phyloP scores from a whole-genome alignment of 2,113 vertebrate species.

The Motacilla tschutschensis region DNA sequence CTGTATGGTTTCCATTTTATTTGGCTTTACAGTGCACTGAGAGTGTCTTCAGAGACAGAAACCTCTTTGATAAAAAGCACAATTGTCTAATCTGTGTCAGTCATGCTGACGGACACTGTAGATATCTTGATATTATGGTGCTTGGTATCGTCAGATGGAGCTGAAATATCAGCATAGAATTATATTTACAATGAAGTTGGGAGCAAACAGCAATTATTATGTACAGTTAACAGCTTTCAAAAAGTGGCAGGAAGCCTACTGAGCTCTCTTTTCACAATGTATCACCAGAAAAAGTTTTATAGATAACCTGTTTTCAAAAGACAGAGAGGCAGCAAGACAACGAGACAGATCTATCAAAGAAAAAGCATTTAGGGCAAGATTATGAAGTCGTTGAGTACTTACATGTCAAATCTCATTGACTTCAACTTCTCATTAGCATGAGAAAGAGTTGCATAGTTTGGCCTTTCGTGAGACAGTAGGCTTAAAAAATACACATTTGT shows the following conservation, averaged over 20 bases:
- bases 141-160: neutral
- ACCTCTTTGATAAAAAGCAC: neutral
- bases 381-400: slow-evolving; percentile 12
- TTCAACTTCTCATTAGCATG: slow-evolving; percentile 26
- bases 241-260: neutral
- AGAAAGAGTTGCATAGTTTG: slow-evolving; percentile 17
- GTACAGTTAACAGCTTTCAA: slow-evolving; percentile 7
- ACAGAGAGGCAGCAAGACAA: neutral
- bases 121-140: neutral
- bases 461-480: neutral
- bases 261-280: neutral
- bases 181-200: neutral
- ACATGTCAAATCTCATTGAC: neutral
- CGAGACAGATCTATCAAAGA: neutral
- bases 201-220: neutral
- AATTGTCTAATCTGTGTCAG: slow-evolving; percentile 2
- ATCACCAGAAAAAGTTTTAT: neutral
- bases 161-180: neutral
- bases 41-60: neutral
- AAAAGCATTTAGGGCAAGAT: slow-evolving; percentile 8
- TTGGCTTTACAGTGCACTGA: neutral
- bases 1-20: neutral
- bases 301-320: neutral
- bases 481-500: slow-evolving; percentile 27
- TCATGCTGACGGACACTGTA: neutral